Percentiles rank a stretch among this genome's conserved stretches.
phyloP scores from a whole-genome alignment of 2,113 vertebrate genomes.

The Psilopsiagon aurifrons region DNA sequence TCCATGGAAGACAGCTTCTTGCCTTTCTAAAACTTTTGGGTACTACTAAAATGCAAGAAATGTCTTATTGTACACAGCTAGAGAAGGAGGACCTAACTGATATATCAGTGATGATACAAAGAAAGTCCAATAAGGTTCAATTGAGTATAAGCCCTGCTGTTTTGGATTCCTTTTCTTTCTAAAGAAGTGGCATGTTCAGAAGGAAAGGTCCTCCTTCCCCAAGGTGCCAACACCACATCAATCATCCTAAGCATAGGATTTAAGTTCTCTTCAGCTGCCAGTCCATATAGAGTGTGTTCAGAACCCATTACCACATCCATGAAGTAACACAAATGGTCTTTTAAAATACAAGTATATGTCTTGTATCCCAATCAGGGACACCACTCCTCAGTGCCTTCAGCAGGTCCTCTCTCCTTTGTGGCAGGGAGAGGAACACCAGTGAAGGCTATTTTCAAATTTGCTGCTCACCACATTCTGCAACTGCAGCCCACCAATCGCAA shows the following conservation, averaged over 20 bases:
- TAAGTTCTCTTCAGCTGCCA: background rate
- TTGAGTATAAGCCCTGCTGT: background rate
- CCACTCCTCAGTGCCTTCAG: background rate
- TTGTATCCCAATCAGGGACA: background rate
- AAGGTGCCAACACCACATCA: background rate
- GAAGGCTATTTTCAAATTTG: background rate
- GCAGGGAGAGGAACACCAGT: background rate
- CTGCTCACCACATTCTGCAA: background rate
- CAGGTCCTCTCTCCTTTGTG: background rate
- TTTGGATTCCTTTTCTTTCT: background rate
- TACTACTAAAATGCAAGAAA: background rate
- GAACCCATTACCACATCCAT: background rate
- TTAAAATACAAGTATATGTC: background rate
- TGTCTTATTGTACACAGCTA: background rate
- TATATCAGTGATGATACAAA: background rate
- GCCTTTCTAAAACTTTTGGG: background rate
- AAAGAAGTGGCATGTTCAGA: background rate
- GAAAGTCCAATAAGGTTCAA: background rate
- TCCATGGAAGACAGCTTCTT: fast-evolving
- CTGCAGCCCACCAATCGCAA: background rate
- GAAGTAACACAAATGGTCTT: background rate
- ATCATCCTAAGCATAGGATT: background rate
- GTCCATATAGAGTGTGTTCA: background rate
- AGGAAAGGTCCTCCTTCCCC: background rate
- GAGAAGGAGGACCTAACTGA: background rate